These are phyloP conservation scores for Pseudorhombus dupliciocellatus DNA, from an alignment of 2,113 vertebrate species.

Conservation along the genomic window DNA sequence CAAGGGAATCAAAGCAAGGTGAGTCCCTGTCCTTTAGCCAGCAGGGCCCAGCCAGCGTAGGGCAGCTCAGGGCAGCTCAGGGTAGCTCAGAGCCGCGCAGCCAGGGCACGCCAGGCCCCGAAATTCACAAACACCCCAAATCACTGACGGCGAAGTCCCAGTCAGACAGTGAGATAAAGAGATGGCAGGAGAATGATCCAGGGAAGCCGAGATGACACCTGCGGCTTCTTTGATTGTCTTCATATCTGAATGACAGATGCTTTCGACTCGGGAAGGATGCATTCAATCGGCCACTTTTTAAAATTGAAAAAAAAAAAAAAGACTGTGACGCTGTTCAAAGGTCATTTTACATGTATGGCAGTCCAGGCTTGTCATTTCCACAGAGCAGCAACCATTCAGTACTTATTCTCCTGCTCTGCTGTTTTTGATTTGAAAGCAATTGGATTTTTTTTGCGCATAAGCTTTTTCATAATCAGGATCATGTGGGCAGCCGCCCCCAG, in stretches of 20 bases:
- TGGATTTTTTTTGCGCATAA: no score
- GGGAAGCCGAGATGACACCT: conserved; percentile 1
- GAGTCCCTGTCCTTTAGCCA: conserved; percentile 67
- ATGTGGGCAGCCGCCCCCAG: no score
- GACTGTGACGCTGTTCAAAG: background rate
- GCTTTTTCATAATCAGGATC: no score
- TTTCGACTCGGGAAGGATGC: conserved; percentile 6
- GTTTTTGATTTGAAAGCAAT: background rate
- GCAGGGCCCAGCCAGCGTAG: background rate
- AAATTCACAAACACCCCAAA: conserved; percentile 5
- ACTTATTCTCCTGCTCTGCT: background rate
- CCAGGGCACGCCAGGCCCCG: background rate
- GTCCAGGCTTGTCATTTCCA: background rate
- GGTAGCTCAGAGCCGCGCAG: background rate
- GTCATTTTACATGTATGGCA: background rate
- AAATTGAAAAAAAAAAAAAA: background rate
- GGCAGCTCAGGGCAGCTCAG: background rate
- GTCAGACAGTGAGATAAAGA: conserved; percentile 23
- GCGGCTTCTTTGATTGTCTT: conserved; percentile 6
- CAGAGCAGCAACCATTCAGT: background rate
- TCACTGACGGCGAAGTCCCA: conserved; percentile 20
- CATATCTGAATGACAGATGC: conserved; percentile 3
- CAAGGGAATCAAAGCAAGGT: conserved; percentile 79
- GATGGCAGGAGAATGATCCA: background rate
- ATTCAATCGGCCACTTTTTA: conserved; percentile 1